These are phyloP conservation scores for Dendroctonus valens DNA, from an alignment of 1,140 invertebrate species.

Conservation along the genomic window DNA sequence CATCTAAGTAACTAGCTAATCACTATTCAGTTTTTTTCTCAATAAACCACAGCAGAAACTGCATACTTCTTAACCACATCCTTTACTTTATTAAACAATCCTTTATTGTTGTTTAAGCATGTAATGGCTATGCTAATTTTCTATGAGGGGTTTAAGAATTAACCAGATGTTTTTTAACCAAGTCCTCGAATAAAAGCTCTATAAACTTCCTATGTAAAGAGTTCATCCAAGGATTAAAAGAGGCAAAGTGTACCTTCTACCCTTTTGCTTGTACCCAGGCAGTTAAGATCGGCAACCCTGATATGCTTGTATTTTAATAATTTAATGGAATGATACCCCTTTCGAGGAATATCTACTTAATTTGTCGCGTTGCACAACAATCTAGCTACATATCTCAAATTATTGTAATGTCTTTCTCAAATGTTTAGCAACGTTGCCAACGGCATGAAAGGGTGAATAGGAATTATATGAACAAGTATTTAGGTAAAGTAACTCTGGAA, in stretches of 20 bases:
- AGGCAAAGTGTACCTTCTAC: slow-evolving; percentile 27
- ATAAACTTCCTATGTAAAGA: neutral
- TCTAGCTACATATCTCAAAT: slow-evolving; percentile 33
- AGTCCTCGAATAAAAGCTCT: too few relatives aligned
- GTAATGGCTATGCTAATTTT: too few relatives aligned
- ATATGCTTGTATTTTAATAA: slow-evolving; percentile 35
- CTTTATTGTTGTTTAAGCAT: too few relatives aligned
- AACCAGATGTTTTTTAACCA: neutral
- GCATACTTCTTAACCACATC: too few relatives aligned
- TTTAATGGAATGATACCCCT: slow-evolving; percentile 34
- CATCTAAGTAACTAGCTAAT: too few relatives aligned
- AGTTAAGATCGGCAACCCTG: slow-evolving; percentile 32
- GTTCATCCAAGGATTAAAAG: slow-evolving; percentile 29
- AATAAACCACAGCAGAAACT: too few relatives aligned
- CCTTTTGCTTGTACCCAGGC: slow-evolving; percentile 24
- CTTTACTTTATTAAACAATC: too few relatives aligned
- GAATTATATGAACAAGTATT: too few relatives aligned
- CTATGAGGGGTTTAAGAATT: too few relatives aligned
- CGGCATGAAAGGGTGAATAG: neutral
- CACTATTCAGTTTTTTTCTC: too few relatives aligned
- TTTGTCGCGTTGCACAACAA: slow-evolving; percentile 28
- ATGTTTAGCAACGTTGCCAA: slow-evolving; percentile 20
- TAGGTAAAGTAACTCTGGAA: too few relatives aligned
- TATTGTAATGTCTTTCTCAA: slow-evolving; percentile 36
- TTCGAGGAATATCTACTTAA: slow-evolving; percentile 34